Evolutionary conservation across 37 sponge, comb jelly and placozoan genomes (phyloP).

Genomic region (Dysidea cf. avara): DNA sequence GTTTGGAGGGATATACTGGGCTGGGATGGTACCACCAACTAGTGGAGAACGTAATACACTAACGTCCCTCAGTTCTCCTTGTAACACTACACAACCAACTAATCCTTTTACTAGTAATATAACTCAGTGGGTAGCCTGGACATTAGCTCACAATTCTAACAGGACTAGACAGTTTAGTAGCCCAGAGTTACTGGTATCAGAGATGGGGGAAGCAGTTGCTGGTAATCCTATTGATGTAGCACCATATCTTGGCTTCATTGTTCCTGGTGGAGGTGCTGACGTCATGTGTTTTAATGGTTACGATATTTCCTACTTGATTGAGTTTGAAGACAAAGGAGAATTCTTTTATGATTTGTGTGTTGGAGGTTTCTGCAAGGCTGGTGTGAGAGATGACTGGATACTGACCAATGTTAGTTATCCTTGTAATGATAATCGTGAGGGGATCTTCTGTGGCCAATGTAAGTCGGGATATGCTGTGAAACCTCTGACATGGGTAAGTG

Average conservation of each 20-base stretch:
- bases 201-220: too few species aligned
- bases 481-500: slow-evolving; percentile 60
- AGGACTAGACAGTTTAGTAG: too few species aligned
- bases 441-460: slow-evolving; percentile 78
- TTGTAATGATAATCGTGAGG: slow-evolving; percentile 64
- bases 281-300: slow-evolving; percentile 44
- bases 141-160: too few species aligned
- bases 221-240: slow-evolving; percentile 69
- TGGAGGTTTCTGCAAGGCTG: slow-evolving; percentile 52
- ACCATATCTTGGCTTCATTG: slow-evolving; percentile 23
- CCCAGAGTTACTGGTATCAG: too few species aligned
- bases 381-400: slow-evolving; percentile 27
- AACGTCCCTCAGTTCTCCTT: too few species aligned
- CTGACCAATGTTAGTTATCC: slow-evolving; percentile 46
- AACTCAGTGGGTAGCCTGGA: too few species aligned
- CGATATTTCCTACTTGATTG: slow-evolving; percentile 22
- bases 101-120: too few species aligned
- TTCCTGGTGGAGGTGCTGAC: slow-evolving; percentile 72
- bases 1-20: slow-evolving; percentile 52
- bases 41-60: too few species aligned
- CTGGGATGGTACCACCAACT: slow-evolving; percentile 38
- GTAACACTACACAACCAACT: too few species aligned
- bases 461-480: slow-evolving; percentile 70
- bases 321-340: slow-evolving; percentile 7
- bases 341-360: slow-evolving; percentile 55